phyloP scores from a whole-genome alignment of 2,888 invertebrate genomes.

The Diogma glabrata region DNA sequence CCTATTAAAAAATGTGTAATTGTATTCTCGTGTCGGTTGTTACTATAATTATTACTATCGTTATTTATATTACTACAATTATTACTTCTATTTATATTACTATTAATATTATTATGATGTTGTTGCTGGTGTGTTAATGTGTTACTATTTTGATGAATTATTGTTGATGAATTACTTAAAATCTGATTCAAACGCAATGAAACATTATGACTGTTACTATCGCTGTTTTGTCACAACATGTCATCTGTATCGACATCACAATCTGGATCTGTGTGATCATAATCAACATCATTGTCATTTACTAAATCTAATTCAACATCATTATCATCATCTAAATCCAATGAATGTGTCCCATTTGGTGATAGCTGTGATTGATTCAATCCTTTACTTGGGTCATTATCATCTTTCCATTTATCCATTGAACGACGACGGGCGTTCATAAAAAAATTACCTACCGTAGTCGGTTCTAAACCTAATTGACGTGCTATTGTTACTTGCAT shows the following conservation, averaged over 20 bases:
- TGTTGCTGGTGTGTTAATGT: no score
- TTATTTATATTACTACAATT: conserved; percentile 11
- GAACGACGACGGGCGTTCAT: conserved; percentile 99
- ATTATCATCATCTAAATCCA: conserved; percentile 30
- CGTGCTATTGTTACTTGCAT: conserved; percentile 99
- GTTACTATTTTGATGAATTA: not conserved
- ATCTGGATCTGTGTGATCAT: conserved; percentile 28
- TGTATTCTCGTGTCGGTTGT: conserved; percentile 16
- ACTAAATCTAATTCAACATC: conserved; percentile 31
- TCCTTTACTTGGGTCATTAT: conserved; percentile 59
- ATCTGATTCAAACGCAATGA: conserved; percentile 5
- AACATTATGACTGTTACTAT: no score
- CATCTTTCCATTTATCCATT: conserved; percentile 98
- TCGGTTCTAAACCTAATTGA: conserved; percentile 91
- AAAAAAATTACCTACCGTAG: conserved; percentile 98
- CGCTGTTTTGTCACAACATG: conserved; percentile 11
- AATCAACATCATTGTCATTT: conserved; percentile 30
- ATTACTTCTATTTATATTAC: conserved; percentile 2
- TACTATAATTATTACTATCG: conserved; percentile 19
- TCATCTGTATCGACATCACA: conserved; percentile 13
- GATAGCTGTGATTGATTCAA: conserved; percentile 20
- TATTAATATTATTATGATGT: conserved; percentile 8
- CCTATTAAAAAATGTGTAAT: conserved; percentile 8
- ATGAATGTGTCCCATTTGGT: conserved; percentile 26
- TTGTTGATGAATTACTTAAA: conserved; percentile 6